These are phyloP conservation scores for Camponotus pennsylvanicus DNA, from an alignment of 1,140 invertebrate species.

Conservation along the genomic window DNA sequence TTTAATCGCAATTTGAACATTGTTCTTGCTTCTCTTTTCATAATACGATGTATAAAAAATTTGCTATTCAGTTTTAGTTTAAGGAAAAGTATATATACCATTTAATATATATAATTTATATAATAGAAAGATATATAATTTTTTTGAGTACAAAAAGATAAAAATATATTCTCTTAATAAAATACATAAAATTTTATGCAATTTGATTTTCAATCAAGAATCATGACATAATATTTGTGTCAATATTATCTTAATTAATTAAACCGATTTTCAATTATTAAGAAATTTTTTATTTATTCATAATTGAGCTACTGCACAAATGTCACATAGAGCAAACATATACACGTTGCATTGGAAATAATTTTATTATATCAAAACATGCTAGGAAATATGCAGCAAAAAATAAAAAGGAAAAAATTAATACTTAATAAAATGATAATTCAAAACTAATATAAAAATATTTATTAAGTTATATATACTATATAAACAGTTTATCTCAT, in stretches of 20 bases:
- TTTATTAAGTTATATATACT: background rate
- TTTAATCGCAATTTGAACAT: too few relatives aligned
- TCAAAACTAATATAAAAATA: background rate
- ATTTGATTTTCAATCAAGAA: background rate
- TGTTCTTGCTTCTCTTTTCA: too few relatives aligned
- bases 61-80: too few relatives aligned
- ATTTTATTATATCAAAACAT: background rate
- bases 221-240: background rate
- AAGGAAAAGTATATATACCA: too few relatives aligned
- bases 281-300: background rate
- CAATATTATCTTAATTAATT: background rate
- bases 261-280: conserved; percentile 4
- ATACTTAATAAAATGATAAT: background rate
- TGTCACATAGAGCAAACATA: too few relatives aligned
- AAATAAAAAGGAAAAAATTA: background rate
- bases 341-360: background rate
- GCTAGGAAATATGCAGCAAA: background rate
- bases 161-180: background rate
- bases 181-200: background rate
- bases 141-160: background rate
- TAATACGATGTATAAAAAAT: too few relatives aligned
- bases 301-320: background rate
- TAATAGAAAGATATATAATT: too few relatives aligned
- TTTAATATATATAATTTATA: too few relatives aligned
- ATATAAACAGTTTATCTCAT: too few relatives aligned